Conservation (phyloP, 2,888 invertebrate species). For the Drosophila helvetica region DNA sequence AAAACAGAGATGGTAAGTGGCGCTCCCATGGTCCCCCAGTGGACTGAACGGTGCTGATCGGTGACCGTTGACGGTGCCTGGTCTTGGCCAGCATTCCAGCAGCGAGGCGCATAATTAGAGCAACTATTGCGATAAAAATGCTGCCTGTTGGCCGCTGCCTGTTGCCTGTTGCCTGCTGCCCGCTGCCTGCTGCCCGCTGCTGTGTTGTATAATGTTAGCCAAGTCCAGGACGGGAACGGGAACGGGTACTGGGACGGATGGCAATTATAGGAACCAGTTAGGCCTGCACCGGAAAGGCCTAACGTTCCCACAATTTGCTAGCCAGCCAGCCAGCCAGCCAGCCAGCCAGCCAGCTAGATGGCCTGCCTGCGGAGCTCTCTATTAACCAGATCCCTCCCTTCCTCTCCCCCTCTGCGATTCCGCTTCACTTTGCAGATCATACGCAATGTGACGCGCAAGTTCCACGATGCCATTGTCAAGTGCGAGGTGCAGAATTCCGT, state of each 20-base stretch:
- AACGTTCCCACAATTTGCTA: constrained; percentile 41
- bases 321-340: background rate
- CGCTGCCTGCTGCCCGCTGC: background rate
- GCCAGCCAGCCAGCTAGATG: too few species aligned
- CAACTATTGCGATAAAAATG: constrained; percentile 69
- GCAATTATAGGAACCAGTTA: constrained; percentile 42
- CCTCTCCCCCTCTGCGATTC: background rate
- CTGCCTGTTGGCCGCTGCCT: constrained; percentile 10
- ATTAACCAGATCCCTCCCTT: constrained; percentile 3
- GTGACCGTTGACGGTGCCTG: background rate
- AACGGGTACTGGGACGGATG: background rate
- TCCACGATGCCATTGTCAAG: constrained; percentile 93
- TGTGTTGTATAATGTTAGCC: constrained; percentile 56
- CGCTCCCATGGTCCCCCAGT: constrained; percentile 1
- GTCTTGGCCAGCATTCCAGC: constrained; percentile 29
- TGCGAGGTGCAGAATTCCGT: constrained; percentile 96
- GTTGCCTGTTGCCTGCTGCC: background rate
- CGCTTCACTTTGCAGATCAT: constrained; percentile 85
- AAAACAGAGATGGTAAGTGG: constrained; percentile 89
- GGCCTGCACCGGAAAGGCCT: constrained; percentile 43
- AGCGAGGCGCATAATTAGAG: constrained; percentile 70
- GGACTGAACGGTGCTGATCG: background rate
- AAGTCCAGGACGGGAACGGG: background rate
- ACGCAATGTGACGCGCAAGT: constrained; percentile 91
- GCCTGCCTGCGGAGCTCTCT: background rate